Evolutionary conservation across 2,113 vertebrate species (phyloP), one percentile per base, ranked within the genome.

Genomic region (Leucopsar rothschildi): DNA sequence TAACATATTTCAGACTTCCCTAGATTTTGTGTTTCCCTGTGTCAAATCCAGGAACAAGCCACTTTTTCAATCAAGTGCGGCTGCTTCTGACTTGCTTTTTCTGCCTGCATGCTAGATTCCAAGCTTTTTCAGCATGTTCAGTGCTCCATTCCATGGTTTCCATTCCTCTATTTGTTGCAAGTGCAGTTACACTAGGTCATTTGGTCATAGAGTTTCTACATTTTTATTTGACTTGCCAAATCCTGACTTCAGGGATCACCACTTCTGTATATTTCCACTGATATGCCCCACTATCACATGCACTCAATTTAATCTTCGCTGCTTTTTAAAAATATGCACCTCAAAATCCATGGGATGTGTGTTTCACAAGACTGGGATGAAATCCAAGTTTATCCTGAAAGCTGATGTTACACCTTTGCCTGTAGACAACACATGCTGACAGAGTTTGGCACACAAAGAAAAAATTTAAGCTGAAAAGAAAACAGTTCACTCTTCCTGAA

Each of bases 251-350:
- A 88, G 33, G 22, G 12, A 79, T 37, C 0, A 3, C 2, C 11
- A 3, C 10, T 76, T 85, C 42, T 71, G 24, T 40, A 4, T 29
- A n/a, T 29, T 76, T 85, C 53, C n/a, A 47, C n/a, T 53, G 29
- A 53, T 9, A 10, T 24, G 64, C 21, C 21, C 82, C 23, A 11
- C 4, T 39, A 17, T 21, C 0, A 0, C 3, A 2, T 22, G n/a
- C 22, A 65, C 5, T 3, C 16, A 76, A 2, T 8, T 68, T 93
- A 17, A 39, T 72, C 28, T 15, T 53, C 31, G 40, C 6, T 76
- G 19, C 5, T 83, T 63, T 73, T 61, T 20, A 14, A 0, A 59
- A 87, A 73, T 4, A 3, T 13, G 9, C 13, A 27, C 10, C 24
- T 92, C 50, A 27, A 57, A 40, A 72, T 39, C n/a, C 4, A 2